Percentiles rank a stretch among this genome's conserved stretches.
These are phyloP conservation scores for Hylomyscus alleni DNA, from an alignment of 2,797 vertebrate genomes.

Conservation along the genomic window DNA sequence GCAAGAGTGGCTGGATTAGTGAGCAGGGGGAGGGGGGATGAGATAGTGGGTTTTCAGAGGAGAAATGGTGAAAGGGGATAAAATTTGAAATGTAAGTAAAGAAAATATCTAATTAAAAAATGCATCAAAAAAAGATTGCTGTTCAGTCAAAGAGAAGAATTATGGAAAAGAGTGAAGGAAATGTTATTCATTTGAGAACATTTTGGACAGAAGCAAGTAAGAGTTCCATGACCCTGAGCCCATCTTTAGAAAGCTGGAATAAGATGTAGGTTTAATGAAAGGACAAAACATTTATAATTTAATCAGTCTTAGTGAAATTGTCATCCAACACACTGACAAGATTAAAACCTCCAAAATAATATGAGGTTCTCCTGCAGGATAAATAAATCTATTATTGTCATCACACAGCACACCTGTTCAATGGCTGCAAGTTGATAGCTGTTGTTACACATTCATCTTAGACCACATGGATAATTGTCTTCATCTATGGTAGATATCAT, in stretches of 20 bases:
- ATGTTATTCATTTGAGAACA: neutral
- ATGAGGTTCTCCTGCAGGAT: too few relatives aligned
- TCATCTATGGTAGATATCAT: neutral
- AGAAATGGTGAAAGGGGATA: too few relatives aligned
- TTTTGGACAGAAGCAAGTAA: neutral
- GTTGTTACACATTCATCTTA: neutral
- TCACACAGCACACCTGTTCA: neutral
- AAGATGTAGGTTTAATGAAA: neutral
- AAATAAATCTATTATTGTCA: neutral
- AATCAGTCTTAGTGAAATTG: neutral
- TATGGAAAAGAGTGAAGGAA: neutral
- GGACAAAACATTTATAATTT: neutral
- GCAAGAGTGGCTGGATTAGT: too few relatives aligned
- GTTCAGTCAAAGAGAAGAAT: neutral
- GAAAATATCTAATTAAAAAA: too few relatives aligned
- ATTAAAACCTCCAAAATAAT: neutral
- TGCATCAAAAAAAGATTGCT: neutral
- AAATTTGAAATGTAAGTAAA: too few relatives aligned
- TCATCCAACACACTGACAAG: neutral
- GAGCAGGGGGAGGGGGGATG: too few relatives aligned
- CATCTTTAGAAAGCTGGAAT: neutral
- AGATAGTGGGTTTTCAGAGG: too few relatives aligned
- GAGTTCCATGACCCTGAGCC: neutral
- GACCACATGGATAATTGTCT: neutral
- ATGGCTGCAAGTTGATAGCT: too few relatives aligned